Evolutionary conservation across 2,888 invertebrate species (phyloP).

Genomic region (Lathronympha strigana): DNA sequence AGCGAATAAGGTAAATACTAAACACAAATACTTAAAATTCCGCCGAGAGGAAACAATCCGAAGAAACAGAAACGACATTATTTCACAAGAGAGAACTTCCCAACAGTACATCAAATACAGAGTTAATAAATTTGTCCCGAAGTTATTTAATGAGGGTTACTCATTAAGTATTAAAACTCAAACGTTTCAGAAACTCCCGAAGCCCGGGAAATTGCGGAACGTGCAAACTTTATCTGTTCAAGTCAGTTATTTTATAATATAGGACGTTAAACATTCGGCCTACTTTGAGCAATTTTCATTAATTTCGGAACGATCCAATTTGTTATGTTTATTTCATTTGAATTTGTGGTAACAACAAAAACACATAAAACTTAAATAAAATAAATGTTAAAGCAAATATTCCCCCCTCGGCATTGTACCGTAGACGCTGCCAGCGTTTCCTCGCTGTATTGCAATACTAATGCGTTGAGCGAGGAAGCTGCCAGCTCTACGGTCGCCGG

Average conservation of each 20-base stretch:
- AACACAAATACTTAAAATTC: constrained; percentile 16
- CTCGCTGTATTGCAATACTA: too few relatives aligned
- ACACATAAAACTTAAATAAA: too few relatives aligned
- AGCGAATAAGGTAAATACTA: too few relatives aligned
- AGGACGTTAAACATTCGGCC: constrained; percentile 22
- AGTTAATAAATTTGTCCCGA: constrained; percentile 52
- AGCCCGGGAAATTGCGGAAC: constrained; percentile 51
- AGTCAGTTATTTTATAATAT: constrained; percentile 39
- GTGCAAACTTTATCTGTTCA: constrained; percentile 44
- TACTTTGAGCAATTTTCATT: constrained; percentile 8
- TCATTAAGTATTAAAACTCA: constrained; percentile 60
- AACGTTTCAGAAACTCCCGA: constrained; percentile 54
- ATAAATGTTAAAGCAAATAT: too few relatives aligned
- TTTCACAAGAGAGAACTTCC: constrained; percentile 23
- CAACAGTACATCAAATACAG: constrained; percentile 47
- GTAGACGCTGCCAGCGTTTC: too few relatives aligned
- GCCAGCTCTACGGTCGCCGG: too few relatives aligned
- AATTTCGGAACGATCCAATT: too few relatives aligned
- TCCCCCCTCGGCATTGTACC: too few relatives aligned
- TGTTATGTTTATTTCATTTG: too few relatives aligned
- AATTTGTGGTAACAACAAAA: too few relatives aligned
- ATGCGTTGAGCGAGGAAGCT: too few relatives aligned
- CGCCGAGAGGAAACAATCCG: constrained; percentile 26
- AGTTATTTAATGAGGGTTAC: constrained; percentile 57
- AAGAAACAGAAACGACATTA: constrained; percentile 28